A percentile compares a stretch with the other conserved stretches of the same genome.
Evolutionary conservation across 2,113 vertebrate genomes (phyloP).

Genomic region (Andinoacara biseriatus): DNA sequence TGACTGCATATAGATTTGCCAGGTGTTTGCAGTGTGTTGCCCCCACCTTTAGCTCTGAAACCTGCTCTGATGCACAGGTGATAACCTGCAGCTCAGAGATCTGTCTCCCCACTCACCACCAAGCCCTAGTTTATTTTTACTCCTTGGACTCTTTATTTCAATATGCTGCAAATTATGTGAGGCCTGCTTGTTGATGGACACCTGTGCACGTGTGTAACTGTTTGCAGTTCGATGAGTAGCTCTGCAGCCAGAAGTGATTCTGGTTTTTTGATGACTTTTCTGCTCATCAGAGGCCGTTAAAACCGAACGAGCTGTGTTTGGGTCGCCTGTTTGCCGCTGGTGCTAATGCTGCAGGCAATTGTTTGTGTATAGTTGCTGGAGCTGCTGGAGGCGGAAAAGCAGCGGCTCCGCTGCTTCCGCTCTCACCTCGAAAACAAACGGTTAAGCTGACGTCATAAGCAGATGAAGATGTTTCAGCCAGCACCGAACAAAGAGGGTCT

Average conservation of each 20-base stretch:
- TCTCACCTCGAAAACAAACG: not conserved
- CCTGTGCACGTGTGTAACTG: too few relatives aligned
- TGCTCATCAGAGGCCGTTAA: not conserved
- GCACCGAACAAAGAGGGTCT: slow-evolving; percentile 43
- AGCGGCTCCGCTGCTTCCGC: not conserved
- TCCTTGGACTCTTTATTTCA: not conserved
- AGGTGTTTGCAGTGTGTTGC: not conserved
- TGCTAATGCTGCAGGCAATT: too few relatives aligned
- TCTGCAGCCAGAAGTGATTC: not conserved
- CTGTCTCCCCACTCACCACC: not conserved
- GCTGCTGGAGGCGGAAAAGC: not conserved
- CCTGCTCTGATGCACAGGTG: not conserved
- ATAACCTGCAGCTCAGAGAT: not conserved
- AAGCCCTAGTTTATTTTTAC: not conserved
- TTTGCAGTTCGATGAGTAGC: not conserved
- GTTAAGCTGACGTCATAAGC: not conserved
- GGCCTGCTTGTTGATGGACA: not conserved
- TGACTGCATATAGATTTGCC: not conserved
- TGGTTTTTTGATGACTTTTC: not conserved
- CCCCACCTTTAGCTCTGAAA: not conserved
- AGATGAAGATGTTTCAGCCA: not conserved
- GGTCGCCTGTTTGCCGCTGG: not conserved
- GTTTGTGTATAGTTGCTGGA: too few relatives aligned
- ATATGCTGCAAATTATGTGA: not conserved
- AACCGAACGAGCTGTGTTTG: slow-evolving; percentile 3